Percentiles rank a stretch among this genome's conserved stretches.
Evolutionary conservation across 2,888 invertebrate genomes (phyloP).

Genomic region (Gortyna flavago): DNA sequence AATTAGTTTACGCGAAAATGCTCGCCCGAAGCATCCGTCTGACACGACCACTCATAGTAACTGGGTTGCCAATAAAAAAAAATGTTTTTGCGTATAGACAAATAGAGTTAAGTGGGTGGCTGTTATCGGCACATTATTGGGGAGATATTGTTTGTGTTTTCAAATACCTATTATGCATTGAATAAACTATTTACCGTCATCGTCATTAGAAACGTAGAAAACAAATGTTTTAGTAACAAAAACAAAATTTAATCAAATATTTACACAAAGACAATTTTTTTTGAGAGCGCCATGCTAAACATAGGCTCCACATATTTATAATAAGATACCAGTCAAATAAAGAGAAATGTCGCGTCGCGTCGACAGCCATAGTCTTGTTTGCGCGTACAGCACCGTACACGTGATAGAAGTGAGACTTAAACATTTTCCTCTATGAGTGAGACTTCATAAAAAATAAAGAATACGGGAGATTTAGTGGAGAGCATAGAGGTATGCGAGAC

Average conservation of each 20-base stretch:
- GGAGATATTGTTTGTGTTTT: conserved; percentile 1
- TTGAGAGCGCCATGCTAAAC: background rate
- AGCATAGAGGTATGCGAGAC: too few species aligned
- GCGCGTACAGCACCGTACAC: too few species aligned
- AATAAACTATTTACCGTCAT: background rate
- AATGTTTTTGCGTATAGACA: conserved; percentile 59
- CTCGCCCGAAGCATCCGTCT: conserved; percentile 86
- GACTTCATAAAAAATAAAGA: too few species aligned
- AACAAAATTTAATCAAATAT: background rate
- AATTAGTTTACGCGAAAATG: conserved; percentile 88
- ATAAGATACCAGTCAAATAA: background rate
- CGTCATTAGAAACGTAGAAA: background rate
- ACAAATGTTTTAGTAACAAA: background rate
- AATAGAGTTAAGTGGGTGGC: conserved; percentile 65
- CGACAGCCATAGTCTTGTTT: too few species aligned
- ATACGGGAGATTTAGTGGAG: too few species aligned
- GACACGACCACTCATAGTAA: conserved; percentile 88
- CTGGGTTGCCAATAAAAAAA: conserved; percentile 79
- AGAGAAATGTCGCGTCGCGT: too few species aligned
- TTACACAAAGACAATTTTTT: background rate
- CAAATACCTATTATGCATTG: background rate
- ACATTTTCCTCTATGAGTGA: too few species aligned
- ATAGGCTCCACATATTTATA: background rate
- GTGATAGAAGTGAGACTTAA: too few species aligned
- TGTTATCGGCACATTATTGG: conserved; percentile 16